These are phyloP conservation scores for Gymnothorax javanicus DNA, from an alignment of 2,797 vertebrate species.

Conservation along the genomic window DNA sequence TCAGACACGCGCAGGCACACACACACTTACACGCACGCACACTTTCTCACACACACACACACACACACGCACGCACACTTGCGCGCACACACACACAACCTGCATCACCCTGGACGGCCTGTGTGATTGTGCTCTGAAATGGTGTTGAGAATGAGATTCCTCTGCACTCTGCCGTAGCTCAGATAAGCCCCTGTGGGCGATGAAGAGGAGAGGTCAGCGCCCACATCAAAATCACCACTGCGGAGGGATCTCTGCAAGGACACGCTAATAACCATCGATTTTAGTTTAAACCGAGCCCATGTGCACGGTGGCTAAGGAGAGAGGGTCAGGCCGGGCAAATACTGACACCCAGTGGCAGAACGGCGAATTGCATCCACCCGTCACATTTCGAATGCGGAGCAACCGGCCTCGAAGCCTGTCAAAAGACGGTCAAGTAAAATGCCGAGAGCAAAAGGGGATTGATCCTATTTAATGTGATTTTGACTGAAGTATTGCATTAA, in stretches of 20 bases:
- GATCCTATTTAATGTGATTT: neutral
- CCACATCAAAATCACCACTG: constrained; percentile 35
- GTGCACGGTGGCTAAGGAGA: neutral
- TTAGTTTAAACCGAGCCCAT: constrained; percentile 65
- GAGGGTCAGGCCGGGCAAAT: neutral
- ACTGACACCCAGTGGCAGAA: neutral
- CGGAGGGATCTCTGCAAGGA: constrained; percentile 59
- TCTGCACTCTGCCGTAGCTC: neutral
- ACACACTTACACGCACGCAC: too few species aligned
- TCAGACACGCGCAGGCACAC: too few species aligned
- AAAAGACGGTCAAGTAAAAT: neutral
- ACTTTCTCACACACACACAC: too few species aligned
- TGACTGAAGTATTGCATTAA: neutral
- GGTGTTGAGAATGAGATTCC: neutral
- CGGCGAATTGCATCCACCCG: too few species aligned
- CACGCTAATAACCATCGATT: constrained; percentile 73
- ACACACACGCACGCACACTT: too few species aligned
- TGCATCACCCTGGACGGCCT: neutral
- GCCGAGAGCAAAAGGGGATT: neutral
- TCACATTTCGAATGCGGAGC: neutral
- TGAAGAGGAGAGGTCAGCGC: constrained; percentile 15
- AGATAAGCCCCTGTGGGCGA: constrained; percentile 15
- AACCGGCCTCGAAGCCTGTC: neutral
- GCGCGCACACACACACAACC: neutral
- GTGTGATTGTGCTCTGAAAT: neutral